Base-by-base conservation (phyloP, 2,888 invertebrate species). In the Mimachlamys varia region DNA sequence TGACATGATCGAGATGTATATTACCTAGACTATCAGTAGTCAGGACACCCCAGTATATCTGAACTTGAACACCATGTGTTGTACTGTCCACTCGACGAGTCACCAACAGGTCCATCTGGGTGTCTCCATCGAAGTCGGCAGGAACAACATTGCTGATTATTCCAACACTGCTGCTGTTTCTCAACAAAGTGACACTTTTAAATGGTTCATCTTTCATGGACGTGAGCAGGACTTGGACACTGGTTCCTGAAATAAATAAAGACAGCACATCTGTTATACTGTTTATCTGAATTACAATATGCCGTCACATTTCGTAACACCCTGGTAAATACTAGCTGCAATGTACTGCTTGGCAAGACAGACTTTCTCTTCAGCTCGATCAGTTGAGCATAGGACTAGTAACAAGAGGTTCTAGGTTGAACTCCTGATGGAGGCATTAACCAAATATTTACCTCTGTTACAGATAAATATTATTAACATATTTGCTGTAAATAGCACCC, bases 61-160 rank as follows among this genome's bases (percentile, higher is more conserved):
- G 91, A 19, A 94, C 94, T 55, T 89, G 91, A 27, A 94, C 93
- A 44, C 76, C 88, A 17, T 55, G 89, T 44, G 38, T 12, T 33
- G 89, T 88, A 0, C 37, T 88, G 12, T 53, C 53, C 87, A 55
- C 89, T 27, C 55, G 92, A 5, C 89, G 89, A 7, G 96, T 98
- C 0, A 99, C 97, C 93, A 99, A 96, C 27, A 99, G 97, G 96
- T 99, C 99, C 99, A 99, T 99, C 91, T 98, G 98, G 0, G 98
- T 98, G 97, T 99, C 99, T 0, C 99, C 99, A 97, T 99, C 98
- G 96, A 98, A 99, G 96, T 99, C 99, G 0, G 98, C 99, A 49
- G 99, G 99, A 0, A 99, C 98, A 10, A 99, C 98, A 96, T 98
- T 98, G 0, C 98, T 96, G 27, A 97, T 95, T 4, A 89, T 90